These are phyloP conservation scores for Oncorhynchus clarkii DNA, from an alignment of 2,113 vertebrate species.

Conservation along the genomic window DNA sequence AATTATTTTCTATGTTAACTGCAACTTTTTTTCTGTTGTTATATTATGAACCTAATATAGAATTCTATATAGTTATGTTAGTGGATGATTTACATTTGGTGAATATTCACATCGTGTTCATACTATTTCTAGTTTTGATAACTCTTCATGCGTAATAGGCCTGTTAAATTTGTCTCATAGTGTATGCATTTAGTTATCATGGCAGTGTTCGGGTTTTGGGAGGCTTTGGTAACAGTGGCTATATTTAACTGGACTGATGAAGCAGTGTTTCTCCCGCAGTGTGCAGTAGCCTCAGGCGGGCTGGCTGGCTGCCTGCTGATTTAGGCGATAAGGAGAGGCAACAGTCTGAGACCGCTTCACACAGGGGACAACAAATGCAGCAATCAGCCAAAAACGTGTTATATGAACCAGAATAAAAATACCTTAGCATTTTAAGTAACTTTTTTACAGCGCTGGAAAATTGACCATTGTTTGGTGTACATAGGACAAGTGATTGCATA, in stretches of 20 bases:
- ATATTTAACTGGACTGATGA: slow-evolving; percentile 34
- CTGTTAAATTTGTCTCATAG: not conserved
- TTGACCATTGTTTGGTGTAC: slow-evolving; percentile 62
- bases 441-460: slow-evolving; percentile 36
- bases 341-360: slow-evolving; percentile 22
- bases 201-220: slow-evolving; percentile 6
- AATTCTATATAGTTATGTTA: not conserved
- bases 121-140: not conserved
- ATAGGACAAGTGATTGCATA: slow-evolving; percentile 66
- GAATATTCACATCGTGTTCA: not conserved
- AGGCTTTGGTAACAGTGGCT: slow-evolving; percentile 31
- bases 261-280: slow-evolving; percentile 29
- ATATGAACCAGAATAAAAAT: slow-evolving; percentile 12
- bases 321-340: slow-evolving; percentile 24
- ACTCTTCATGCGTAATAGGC: too few species aligned
- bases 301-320: slow-evolving; percentile 37
- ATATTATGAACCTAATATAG: too few species aligned
- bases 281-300: slow-evolving; percentile 29
- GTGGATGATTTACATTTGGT: not conserved
- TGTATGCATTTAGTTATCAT: not conserved
- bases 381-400: slow-evolving; percentile 9
- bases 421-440: slow-evolving; percentile 25
- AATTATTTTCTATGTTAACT: too few species aligned
- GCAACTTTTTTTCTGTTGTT: too few species aligned
- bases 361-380: slow-evolving; percentile 17